A percentile compares a stretch with the other conserved stretches of the same genome.
These are phyloP conservation scores for Liodrosophila aerea DNA, from an alignment of 2,888 invertebrate species.

Conservation along the genomic window DNA sequence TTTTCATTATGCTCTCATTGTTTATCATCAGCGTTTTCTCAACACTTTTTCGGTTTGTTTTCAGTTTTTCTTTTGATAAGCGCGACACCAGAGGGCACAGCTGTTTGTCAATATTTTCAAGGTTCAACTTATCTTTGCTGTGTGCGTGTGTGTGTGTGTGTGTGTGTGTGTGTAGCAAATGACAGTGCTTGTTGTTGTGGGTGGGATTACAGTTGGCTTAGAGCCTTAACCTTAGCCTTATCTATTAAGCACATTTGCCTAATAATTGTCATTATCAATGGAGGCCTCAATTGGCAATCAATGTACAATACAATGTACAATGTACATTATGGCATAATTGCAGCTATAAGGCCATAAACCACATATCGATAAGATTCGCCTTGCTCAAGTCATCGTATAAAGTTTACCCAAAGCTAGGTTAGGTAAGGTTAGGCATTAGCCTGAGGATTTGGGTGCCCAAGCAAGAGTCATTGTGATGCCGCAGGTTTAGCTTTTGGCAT, in stretches of 20 bases:
- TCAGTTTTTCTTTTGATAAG: slow-evolving; percentile 18
- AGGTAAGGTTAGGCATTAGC: too few relatives aligned
- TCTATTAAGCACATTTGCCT: slow-evolving; percentile 60
- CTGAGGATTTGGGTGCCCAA: too few relatives aligned
- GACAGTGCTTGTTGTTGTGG: slow-evolving; percentile 20
- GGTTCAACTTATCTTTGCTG: slow-evolving; percentile 62
- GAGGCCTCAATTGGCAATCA: slow-evolving; percentile 35
- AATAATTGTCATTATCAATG: slow-evolving; percentile 61
- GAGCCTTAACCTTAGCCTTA: slow-evolving; percentile 50
- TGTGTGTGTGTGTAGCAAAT: slow-evolving; percentile 7
- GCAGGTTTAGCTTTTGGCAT: too few relatives aligned
- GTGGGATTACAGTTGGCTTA: slow-evolving; percentile 22
- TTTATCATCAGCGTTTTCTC: slow-evolving; percentile 28
- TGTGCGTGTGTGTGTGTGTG: background rate
- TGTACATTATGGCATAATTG: slow-evolving; percentile 17
- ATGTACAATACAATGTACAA: slow-evolving; percentile 28
- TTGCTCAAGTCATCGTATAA: too few relatives aligned
- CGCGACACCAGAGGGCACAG: slow-evolving; percentile 42
- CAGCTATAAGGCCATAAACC: slow-evolving; percentile 14
- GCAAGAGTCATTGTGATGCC: too few relatives aligned
- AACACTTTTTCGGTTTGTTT: slow-evolving; percentile 16
- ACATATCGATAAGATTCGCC: slow-evolving; percentile 30
- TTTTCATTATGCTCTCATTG: slow-evolving; percentile 13
- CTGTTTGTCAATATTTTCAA: slow-evolving; percentile 68
- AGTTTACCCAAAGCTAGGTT: too few relatives aligned